phyloP scores from a whole-genome alignment of 1,140 invertebrate genomes.

The Lasioglossum baleicum region DNA sequence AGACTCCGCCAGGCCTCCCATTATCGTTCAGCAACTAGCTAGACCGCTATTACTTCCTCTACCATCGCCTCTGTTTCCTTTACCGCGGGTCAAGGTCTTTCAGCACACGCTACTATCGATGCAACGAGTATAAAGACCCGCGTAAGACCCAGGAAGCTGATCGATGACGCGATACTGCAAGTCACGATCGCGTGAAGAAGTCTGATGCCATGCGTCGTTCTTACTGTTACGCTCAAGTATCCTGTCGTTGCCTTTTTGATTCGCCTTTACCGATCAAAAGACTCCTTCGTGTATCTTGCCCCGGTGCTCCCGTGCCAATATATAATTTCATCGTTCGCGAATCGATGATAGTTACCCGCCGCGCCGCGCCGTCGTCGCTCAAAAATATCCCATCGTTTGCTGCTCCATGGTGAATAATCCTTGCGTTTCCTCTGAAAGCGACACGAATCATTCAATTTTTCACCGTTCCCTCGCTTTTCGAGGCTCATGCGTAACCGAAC shows the following conservation, averaged over 20 bases:
- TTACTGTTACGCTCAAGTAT: conserved; percentile 6
- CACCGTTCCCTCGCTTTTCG: too few relatives aligned
- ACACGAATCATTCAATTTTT: too few relatives aligned
- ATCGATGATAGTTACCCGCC: too few relatives aligned
- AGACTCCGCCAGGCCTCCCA: conserved; percentile 10
- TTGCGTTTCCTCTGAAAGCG: too few relatives aligned
- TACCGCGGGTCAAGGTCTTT: conserved; percentile 48
- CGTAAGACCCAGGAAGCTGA: conserved; percentile 39
- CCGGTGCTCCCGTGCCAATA: too few relatives aligned
- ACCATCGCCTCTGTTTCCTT: conserved; percentile 46
- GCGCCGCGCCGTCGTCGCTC: too few relatives aligned
- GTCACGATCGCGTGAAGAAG: conserved; percentile 44
- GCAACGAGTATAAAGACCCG: conserved; percentile 48
- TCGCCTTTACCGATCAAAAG: not conserved
- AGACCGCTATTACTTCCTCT: conserved; percentile 50
- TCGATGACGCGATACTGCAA: conserved; percentile 44
- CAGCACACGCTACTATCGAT: conserved; percentile 44
- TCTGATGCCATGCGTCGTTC: not conserved
- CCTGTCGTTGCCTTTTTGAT: conserved; percentile 3
- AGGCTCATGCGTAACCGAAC: too few relatives aligned
- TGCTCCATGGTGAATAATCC: too few relatives aligned
- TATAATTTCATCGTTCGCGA: too few relatives aligned
- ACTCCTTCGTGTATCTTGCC: not conserved
- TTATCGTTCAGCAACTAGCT: conserved; percentile 45
- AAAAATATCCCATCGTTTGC: too few relatives aligned